Percentiles rank a stretch among this genome's conserved stretches.
Conservation (phyloP, 1,140 invertebrate genomes). For the Diachasmimorpha longicaudata region DNA sequence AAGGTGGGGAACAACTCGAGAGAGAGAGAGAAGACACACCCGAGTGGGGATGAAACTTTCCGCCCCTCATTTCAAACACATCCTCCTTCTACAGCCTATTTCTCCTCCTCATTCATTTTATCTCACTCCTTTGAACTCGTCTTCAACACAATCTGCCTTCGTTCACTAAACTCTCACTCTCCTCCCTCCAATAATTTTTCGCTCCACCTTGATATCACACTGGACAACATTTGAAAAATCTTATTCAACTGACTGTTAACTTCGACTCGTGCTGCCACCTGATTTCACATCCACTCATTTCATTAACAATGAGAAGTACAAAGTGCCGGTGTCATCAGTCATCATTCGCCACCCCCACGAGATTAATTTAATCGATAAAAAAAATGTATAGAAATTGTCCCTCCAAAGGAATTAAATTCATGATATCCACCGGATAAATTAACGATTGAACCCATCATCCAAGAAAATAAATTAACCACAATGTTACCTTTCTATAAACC, state of each 20-base stretch:
- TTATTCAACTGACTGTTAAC: background rate
- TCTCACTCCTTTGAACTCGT: background rate
- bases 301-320: background rate
- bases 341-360: background rate
- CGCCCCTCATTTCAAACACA: background rate
- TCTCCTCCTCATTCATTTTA: background rate
- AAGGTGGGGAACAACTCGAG: background rate
- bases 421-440: background rate
- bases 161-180: constrained; percentile 37
- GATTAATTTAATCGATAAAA: too few species aligned
- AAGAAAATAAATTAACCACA: background rate
- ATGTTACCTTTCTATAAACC: constrained; percentile 11
- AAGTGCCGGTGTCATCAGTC: background rate
- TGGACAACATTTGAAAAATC: background rate
- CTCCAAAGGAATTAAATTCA: background rate
- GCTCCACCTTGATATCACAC: constrained; percentile 11
- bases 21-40: background rate
- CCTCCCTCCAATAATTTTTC: constrained; percentile 35
- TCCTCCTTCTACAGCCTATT: background rate
- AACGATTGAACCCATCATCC: background rate
- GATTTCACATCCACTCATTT: constrained; percentile 18
- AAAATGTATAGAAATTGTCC: background rate
- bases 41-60: constrained; percentile 9
- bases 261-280: constrained; percentile 58
- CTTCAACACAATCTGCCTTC: constrained; percentile 36